Evolutionary conservation across 1,140 invertebrate genomes (phyloP), one percentile per base, ranked within the genome.

Genomic region (Goniozus legneri): DNA sequence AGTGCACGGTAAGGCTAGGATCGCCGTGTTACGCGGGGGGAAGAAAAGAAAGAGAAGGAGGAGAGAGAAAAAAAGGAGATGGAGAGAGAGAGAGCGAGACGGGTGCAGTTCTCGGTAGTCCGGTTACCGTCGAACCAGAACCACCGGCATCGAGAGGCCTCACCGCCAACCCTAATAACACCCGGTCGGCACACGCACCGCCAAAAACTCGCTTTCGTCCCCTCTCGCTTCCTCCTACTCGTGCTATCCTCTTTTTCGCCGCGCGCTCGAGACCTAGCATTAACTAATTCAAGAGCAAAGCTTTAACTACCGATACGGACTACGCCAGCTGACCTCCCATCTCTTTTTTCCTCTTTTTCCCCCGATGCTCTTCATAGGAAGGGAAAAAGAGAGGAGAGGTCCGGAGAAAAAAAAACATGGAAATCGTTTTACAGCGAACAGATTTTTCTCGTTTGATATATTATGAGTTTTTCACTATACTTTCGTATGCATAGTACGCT

Each of bases 51-150:
- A 30, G 31, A 13, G 30, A 12, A 12, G 12, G 13, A 2, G 15
- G 14, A 37, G 33, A 27, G 32, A 30, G 21, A 39, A 22, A 20
- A 27, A 42, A 41, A n/a, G 32, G 44, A 49, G 16, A 6, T 38
- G 39, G 48, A 51, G 38, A 38, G 27, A 38, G 37, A 42, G 31
- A 27, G 15, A 19, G 30, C n/a, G 31, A 40, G 32, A 12, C 35
- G 3, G 10, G 16, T 10, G n/a, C 14, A 37, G 10, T 6, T 6
- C 47, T 35, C 27, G 8, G 49, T 47, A 34, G 49, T 51, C 32
- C 44, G 44, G 49, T 47, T 51, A 51, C 49, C 38, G 39, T 32
- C 48, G 31, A 31, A 35, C 48, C 30, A 30, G 48, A 50, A 45
- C 35, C 43, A n/a, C n/a, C n/a, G n/a, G n/a, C n/a, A n/a, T n/a